Evolutionary conservation across 92 coral and sea anemone species (phyloP).

Genomic region (Montipora capitata): DNA sequence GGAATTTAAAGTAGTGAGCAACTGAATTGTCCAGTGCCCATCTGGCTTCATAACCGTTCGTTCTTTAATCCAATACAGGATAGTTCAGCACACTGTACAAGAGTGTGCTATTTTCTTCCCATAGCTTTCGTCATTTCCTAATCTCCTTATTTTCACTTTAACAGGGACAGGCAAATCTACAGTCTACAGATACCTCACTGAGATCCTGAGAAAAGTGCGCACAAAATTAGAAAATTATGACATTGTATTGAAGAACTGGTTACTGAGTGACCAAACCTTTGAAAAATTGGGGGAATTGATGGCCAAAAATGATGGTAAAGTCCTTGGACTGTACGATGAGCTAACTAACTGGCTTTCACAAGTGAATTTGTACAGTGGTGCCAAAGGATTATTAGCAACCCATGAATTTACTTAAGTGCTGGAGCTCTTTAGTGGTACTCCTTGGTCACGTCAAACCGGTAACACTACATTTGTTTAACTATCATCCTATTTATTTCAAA

Average conservation of each 20-base stretch:
- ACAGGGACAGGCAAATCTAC: conserved; percentile 63
- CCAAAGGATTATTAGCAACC: conserved; percentile 39
- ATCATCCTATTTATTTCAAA: background rate
- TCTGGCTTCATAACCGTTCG: too few species aligned
- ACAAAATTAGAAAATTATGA: background rate
- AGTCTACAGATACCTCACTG: background rate
- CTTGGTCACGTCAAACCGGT: conserved; percentile 10
- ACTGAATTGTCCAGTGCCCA: too few species aligned
- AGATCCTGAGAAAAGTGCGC: background rate
- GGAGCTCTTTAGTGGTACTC: conserved; percentile 22
- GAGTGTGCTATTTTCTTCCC: too few species aligned
- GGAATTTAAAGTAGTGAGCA: too few species aligned
- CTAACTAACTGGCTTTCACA: conserved; percentile 54
- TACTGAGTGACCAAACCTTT: conserved; percentile 50
- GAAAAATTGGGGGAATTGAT: too few species aligned
- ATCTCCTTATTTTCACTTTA: too few species aligned
- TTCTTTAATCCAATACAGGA: too few species aligned
- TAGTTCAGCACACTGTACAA: too few species aligned
- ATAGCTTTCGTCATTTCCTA: too few species aligned
- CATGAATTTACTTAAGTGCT: conserved; percentile 28
- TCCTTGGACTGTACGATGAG: conserved; percentile 22
- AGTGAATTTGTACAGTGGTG: conserved; percentile 50
- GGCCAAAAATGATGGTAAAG: conserved; percentile 23
- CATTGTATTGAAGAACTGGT: conserved; percentile 5
- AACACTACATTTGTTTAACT: too few species aligned